These are phyloP conservation scores for Deilephila elpenor DNA, from an alignment of 2,888 invertebrate genomes.

Conservation along the genomic window DNA sequence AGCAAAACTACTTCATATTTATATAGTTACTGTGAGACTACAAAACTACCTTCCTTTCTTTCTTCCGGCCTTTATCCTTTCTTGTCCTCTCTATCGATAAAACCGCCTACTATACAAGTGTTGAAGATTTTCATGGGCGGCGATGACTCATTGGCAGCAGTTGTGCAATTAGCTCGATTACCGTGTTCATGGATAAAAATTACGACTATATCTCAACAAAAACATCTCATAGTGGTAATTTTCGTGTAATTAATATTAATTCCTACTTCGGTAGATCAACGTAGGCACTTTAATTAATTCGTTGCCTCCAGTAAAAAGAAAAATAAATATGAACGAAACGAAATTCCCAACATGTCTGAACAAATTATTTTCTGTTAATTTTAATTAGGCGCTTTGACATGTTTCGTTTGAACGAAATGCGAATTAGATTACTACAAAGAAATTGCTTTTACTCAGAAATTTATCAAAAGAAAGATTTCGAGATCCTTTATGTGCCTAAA, in stretches of 20 bases:
- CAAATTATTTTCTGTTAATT: not conserved
- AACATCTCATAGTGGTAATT: too few species aligned
- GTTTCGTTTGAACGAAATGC: not conserved
- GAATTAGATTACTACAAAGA: slow-evolving; percentile 1
- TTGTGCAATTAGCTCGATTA: too few species aligned
- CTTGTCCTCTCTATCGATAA: too few species aligned
- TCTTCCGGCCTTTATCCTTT: too few species aligned
- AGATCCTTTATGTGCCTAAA: not conserved
- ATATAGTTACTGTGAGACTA: too few species aligned
- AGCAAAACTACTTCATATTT: too few species aligned
- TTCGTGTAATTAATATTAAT: not conserved
- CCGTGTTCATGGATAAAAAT: too few species aligned
- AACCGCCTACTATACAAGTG: too few species aligned
- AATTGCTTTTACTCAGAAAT: not conserved
- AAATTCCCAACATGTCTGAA: slow-evolving; percentile 1
- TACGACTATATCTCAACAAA: too few species aligned
- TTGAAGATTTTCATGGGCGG: too few species aligned
- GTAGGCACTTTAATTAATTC: not conserved
- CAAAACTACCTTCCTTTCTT: too few species aligned
- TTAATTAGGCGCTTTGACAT: slow-evolving; percentile 1
- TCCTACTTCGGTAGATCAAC: not conserved
- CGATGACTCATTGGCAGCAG: too few species aligned
- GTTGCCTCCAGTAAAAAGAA: not conserved
- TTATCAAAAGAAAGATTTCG: not conserved
- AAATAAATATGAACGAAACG: slow-evolving; percentile 2